Conservation (phyloP, 1,140 invertebrate genomes). For the Cydia splendana region DNA sequence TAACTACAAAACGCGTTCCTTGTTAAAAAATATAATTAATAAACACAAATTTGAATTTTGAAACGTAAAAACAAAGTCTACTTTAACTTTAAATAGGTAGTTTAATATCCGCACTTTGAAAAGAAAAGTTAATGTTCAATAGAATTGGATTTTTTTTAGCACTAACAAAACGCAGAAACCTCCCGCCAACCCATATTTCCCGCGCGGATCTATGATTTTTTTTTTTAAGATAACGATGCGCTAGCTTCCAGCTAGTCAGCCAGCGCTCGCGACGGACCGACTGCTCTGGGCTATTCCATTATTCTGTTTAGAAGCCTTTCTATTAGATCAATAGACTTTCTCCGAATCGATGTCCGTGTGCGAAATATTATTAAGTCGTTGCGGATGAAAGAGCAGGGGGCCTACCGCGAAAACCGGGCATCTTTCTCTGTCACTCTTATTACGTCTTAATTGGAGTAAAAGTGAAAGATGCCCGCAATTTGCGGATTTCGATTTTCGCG, state of each 20-base stretch:
- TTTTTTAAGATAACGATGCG: neutral
- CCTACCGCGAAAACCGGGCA: too few species aligned
- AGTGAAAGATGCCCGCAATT: too few species aligned
- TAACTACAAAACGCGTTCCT: neutral
- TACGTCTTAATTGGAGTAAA: too few species aligned
- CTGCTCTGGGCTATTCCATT: neutral
- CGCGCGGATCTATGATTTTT: neutral
- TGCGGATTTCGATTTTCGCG: too few species aligned
- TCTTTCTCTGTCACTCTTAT: too few species aligned
- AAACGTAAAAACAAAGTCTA: too few species aligned
- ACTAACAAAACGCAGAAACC: neutral
- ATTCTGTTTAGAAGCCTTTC: constrained; percentile 9
- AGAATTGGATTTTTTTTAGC: neutral
- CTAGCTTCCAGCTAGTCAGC: neutral
- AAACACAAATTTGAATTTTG: too few species aligned
- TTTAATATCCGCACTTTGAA: too few species aligned
- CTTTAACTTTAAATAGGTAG: too few species aligned
- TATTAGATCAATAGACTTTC: neutral
- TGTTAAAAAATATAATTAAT: neutral
- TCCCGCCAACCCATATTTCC: neutral
- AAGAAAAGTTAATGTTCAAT: too few species aligned
- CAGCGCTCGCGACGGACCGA: constrained; percentile 1
- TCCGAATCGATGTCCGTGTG: neutral
- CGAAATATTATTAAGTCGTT: neutral
- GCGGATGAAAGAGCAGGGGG: neutral